Evolutionary conservation across 2,888 invertebrate genomes (phyloP), one percentile per base, ranked within the genome.

Genomic region (Arctia plantaginis): DNA sequence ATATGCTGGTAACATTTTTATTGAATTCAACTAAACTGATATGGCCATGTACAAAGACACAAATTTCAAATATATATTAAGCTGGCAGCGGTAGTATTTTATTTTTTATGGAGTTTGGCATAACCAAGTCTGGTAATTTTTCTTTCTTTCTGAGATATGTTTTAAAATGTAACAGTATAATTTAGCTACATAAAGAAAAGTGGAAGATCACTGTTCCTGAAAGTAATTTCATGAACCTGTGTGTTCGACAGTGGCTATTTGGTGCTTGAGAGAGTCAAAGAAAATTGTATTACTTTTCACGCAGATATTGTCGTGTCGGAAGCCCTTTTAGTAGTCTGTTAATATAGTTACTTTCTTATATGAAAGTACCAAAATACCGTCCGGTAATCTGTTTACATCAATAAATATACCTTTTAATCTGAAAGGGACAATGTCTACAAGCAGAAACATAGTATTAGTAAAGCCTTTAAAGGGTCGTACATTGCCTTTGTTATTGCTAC

Each of bases 391-490:
- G 12, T 55, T 76, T 73, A 73, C 44, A 62, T 66, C 70, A 68
- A 71, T 55, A 62, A 66, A 73, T 62, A 72, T 75, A 41, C 39
- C 13, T 70, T 74, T 71, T 62, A 59, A 62, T 39, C 13, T 20
- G 64, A 65, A 41, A 59, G 71, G 73, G 33, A 74, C 47, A 65
- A 75, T 67, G 67, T 75, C 66, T 64, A 69, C 59, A 59, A 47
- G 51, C 62, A 78, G 67, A 72, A 47, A 66, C 27, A 6, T 3
- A 27, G 4, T 59, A 27, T 59, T 59, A 59, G 35, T 73, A 72
- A 74, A 66, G 64, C 66, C 64, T 68, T 47, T 74, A 35, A 55
- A 18, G 39, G 70, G 33, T 62, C 69, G 47, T 69, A 59, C 66
- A 71, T 67, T 51, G 44, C 64, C 62, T 71, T 51, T 35, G 44